Conservation (phyloP, 2,797 vertebrate species). For the Onychomys leucogaster region DNA sequence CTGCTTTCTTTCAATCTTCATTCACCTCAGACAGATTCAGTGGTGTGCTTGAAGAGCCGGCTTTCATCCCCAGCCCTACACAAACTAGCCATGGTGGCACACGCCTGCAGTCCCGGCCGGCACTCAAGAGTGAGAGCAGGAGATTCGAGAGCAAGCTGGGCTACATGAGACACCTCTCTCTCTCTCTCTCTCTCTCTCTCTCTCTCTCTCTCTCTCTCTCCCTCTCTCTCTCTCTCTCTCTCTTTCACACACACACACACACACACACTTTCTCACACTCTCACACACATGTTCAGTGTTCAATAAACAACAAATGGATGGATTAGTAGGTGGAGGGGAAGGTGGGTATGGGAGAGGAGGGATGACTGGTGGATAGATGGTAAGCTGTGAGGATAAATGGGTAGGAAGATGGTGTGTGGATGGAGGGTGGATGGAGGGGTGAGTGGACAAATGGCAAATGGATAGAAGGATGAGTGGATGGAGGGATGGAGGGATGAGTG, state of each 20-base stretch:
- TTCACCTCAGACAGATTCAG: background rate
- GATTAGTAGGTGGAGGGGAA: background rate
- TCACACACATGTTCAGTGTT: background rate
- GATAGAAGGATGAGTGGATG: accelerated
- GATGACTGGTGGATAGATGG: background rate
- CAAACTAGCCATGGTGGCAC: background rate
- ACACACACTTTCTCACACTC: background rate
- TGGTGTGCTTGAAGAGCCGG: too few species aligned
- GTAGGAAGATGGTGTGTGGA: background rate
- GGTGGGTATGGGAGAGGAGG: accelerated
- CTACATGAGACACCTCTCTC: background rate
- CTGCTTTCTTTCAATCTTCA: background rate
- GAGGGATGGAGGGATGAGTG: accelerated
- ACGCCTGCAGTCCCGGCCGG: background rate
- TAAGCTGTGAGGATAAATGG: background rate
- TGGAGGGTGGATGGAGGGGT: background rate
- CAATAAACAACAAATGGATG: background rate
- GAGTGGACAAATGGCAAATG: background rate
- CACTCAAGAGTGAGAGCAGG: background rate
- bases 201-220: too few species aligned
- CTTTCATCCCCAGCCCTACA: background rate
- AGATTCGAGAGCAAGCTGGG: background rate
- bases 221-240: too few species aligned
- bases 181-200: background rate
- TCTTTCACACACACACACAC: too few species aligned